Conservation (phyloP, 2,888 invertebrate genomes). For the Bruchidius siliquastri region DNA sequence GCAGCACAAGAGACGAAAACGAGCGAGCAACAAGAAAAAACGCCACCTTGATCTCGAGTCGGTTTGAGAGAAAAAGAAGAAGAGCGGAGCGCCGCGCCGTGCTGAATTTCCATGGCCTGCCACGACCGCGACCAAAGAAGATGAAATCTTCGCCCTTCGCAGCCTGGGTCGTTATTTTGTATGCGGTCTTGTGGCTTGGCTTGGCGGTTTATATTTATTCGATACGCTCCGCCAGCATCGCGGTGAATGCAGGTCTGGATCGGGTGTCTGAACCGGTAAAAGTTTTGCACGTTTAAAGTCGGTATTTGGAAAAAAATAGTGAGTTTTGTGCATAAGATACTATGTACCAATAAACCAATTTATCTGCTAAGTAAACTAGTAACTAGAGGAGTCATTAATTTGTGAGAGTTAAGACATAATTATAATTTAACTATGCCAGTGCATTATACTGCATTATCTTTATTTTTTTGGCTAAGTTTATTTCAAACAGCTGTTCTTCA, state of each 20-base stretch:
- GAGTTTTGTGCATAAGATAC: no score
- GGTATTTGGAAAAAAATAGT: no score
- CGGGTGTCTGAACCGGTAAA: no score
- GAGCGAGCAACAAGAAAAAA: background rate
- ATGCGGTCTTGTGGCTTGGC: constrained; percentile 20
- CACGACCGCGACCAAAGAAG: constrained; percentile 4
- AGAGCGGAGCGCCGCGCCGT: background rate
- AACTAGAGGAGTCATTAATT: no score
- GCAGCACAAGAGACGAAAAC: background rate
- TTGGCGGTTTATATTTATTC: constrained; percentile 23
- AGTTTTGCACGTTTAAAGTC: no score
- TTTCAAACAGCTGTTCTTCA: no score
- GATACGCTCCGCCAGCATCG: constrained; percentile 13
- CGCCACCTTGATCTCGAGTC: background rate
- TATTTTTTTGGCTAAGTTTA: no score
- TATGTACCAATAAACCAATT: no score
- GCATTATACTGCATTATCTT: no score
- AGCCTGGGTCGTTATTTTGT: constrained; percentile 16
- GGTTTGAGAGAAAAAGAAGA: background rate
- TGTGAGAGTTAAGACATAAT: no score
- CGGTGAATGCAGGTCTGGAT: background rate
- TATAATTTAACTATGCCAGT: no score
- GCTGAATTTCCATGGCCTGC: background rate
- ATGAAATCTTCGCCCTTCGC: constrained; percentile 15
- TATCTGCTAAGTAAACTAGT: no score